phyloP scores from a whole-genome alignment of 2,797 vertebrate genomes.

The Danionella dracula region DNA sequence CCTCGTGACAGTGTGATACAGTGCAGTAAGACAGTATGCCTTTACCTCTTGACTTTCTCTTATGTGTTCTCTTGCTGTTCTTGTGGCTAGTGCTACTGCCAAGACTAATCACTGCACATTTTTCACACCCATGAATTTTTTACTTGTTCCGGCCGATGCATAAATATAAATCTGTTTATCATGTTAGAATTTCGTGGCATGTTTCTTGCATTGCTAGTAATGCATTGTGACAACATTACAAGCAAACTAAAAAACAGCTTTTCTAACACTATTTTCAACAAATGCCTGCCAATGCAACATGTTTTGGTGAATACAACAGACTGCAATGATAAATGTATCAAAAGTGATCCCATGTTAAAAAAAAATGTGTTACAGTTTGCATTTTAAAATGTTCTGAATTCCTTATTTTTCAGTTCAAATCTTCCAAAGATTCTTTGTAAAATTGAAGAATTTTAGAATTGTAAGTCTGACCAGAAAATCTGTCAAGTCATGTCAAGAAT shows the following conservation, averaged over 20 bases:
- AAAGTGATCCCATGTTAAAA: not conserved
- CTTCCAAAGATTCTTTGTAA: too few relatives aligned
- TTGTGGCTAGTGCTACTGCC: constrained; percentile 1
- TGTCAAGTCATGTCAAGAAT: too few relatives aligned
- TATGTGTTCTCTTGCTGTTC: not conserved
- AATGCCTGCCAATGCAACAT: not conserved
- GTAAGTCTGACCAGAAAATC: too few relatives aligned
- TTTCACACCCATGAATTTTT: constrained; percentile 8
- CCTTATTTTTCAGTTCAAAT: too few relatives aligned
- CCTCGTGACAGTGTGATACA: not conserved
- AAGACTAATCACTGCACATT: not conserved
- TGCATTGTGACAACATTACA: not conserved
- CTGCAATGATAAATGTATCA: not conserved
- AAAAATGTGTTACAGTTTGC: not conserved
- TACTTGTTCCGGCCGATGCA: not conserved
- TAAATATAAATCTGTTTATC: not conserved
- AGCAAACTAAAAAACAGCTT: not conserved
- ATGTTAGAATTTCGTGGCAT: not conserved
- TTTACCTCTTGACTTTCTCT: not conserved
- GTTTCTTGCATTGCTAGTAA: not conserved
- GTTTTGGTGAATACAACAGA: not conserved
- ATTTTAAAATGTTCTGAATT: too few relatives aligned
- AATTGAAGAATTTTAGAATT: too few relatives aligned
- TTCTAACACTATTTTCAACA: not conserved
- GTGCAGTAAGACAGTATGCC: not conserved